Evolutionary conservation across 2,113 vertebrate species (phyloP), one percentile per base, ranked within the genome.

Genomic region (Heterocephalus glaber): DNA sequence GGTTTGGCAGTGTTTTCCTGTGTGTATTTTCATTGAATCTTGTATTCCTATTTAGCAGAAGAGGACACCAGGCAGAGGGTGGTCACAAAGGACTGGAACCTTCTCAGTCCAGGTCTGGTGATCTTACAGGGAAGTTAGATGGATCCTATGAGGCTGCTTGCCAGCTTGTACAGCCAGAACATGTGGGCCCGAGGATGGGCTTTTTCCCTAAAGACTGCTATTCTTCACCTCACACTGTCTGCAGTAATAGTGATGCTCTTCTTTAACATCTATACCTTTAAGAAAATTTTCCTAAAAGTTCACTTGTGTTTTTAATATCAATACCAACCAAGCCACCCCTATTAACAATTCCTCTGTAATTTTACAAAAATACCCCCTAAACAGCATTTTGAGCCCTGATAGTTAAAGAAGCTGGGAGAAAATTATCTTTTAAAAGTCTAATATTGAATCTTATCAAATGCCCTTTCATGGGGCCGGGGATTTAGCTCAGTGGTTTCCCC

Each of bases 361-460:
- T 94, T 95, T 90, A 80, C 76, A 94, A 52, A 94, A 94, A 88
- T 52, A 74, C 30, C 1, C 66, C 49, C 56, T 54, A 35, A 87
- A 79, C 9, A 74, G 35, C 47, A 33, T 84, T 68, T 86, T 33
- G 33, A 86, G 7, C 4, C 10, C 56, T 33, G 33, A 30, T 41
- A 80, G 33, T 8, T 12, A 72, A 86, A 94, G 33, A 88, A 77
- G 58, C 38, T 89, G 80, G 44, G 44, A 80, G 72, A 79, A 95
- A 88, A 88, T 60, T 28, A 87, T 72, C 49, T 91, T 47, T 92
- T 70, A 80, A 94, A n/a, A 96, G 89, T 94, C 47, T 30, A 89
- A 26, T 66, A 88, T 90, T 28, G 41, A 83, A 65, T 85, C 52
- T 66, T 49, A 52, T 85, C 38, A 89, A 79, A 83, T 47, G 4